Conservation (phyloP, 2,113 vertebrate genomes). For the Gallinago media region DNA sequence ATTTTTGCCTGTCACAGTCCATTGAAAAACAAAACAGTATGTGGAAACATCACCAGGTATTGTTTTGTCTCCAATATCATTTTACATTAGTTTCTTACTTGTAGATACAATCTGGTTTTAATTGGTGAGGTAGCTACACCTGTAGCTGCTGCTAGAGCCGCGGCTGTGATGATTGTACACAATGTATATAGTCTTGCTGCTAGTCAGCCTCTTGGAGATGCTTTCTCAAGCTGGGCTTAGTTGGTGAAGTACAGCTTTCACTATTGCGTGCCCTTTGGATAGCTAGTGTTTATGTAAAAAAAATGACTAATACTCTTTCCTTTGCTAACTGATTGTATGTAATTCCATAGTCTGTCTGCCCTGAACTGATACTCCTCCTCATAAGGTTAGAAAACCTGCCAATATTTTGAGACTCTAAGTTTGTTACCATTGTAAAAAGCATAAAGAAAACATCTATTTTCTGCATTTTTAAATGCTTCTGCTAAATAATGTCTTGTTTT, state of each 20-base stretch:
- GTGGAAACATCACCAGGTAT: background rate
- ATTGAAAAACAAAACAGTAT: background rate
- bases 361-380: background rate
- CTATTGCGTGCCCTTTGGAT: background rate
- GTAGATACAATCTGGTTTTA: accelerated
- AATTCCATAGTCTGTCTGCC: background rate
- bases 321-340: background rate
- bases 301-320: background rate
- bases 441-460: background rate
- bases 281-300: background rate
- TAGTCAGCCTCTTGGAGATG: background rate
- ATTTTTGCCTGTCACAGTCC: background rate
- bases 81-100: background rate
- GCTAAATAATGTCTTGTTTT: background rate
- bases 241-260: background rate
- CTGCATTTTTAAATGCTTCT: background rate
- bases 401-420: background rate
- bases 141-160: background rate
- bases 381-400: background rate
- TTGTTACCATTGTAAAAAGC: background rate
- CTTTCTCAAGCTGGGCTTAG: background rate
- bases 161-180: background rate
- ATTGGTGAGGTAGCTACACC: background rate
- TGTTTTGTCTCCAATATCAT: background rate
- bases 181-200: background rate